Conservation (phyloP, 2,888 invertebrate genomes). For the Arrhopalites spinosus region DNA sequence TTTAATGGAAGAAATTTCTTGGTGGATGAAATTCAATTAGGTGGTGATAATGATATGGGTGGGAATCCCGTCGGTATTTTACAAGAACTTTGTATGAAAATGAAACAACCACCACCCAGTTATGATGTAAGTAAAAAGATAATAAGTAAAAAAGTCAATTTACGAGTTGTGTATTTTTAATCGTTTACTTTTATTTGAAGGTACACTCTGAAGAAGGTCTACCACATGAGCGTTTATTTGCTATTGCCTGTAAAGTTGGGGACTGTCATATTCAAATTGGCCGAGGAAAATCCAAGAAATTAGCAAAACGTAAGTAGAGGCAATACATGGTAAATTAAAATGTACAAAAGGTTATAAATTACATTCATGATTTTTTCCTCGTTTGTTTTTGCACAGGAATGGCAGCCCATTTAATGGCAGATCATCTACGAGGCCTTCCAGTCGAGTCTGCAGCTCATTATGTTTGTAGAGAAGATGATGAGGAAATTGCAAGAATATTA, state of each 20-base stretch:
- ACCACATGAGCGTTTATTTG: conserved; percentile 92
- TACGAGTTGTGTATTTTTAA: not conserved
- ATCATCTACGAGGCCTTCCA: conserved; percentile 74
- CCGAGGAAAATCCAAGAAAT: conserved; percentile 85
- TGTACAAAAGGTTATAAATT: no score
- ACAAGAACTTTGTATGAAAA: conserved; percentile 91
- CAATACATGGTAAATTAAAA: no score
- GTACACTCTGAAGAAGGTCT: conserved; percentile 78
- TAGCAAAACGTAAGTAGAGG: conserved; percentile 91
- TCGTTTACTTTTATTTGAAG: conserved; percentile 44
- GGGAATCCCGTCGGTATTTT: conserved; percentile 95
- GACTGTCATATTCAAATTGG: conserved; percentile 61
- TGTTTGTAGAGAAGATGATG: conserved; percentile 72
- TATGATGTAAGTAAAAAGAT: conserved; percentile 74
- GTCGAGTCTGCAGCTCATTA: conserved; percentile 66
- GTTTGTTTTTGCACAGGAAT: no score
- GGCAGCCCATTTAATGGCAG: conserved; percentile 80
- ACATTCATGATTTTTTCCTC: no score
- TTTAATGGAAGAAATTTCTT: conserved; percentile 28
- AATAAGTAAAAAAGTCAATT: not conserved
- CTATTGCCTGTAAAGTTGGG: conserved; percentile 82
- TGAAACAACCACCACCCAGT: conserved; percentile 91
- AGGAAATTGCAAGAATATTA: conserved; percentile 63
- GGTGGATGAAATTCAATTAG: conserved; percentile 40
- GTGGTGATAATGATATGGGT: conserved; percentile 53